Percentiles rank a stretch among this genome's conserved stretches.
These are phyloP conservation scores for Temnothorax longispinosus DNA, from an alignment of 1,140 invertebrate species.

Conservation along the genomic window DNA sequence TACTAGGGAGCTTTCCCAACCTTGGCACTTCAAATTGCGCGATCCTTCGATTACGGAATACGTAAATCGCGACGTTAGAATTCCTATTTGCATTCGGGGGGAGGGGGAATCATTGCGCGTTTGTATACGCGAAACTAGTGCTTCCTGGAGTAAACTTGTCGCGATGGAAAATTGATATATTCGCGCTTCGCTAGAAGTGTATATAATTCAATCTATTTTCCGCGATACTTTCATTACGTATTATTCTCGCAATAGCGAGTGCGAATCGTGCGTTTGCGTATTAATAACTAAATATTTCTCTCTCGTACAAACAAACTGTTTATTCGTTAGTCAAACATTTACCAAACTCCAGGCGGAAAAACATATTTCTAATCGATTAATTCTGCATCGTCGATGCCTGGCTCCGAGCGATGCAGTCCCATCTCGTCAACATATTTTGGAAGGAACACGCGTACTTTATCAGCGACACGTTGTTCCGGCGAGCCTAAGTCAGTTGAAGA, in stretches of 20 bases:
- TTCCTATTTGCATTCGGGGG: neutral
- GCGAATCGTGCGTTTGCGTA: constrained; percentile 19
- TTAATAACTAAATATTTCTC: constrained; percentile 48
- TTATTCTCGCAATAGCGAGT: neutral
- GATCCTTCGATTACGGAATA: constrained; percentile 40
- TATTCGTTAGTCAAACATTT: constrained; percentile 55
- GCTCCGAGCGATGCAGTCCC: neutral
- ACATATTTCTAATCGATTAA: constrained; percentile 51
- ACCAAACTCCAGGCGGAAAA: constrained; percentile 18
- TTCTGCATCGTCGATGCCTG: constrained; percentile 15
- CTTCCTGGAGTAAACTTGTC: neutral
- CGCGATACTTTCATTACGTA: constrained; percentile 11
- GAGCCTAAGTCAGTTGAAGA: constrained; percentile 46
- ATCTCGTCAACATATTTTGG: neutral
- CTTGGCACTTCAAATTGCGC: constrained; percentile 22
- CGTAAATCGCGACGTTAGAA: constrained; percentile 30
- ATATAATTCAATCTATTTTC: constrained; percentile 33
- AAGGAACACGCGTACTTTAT: neutral
- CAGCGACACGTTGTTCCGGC: constrained; percentile 9
- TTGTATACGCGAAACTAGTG: neutral
- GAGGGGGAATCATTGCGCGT: neutral
- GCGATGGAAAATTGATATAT: neutral
- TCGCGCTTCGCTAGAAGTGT: neutral
- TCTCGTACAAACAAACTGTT: constrained; percentile 29
- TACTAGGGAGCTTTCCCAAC: neutral